phyloP scores from a whole-genome alignment of 2,113 vertebrate species.

The Nothocercus nigrocapillus region DNA sequence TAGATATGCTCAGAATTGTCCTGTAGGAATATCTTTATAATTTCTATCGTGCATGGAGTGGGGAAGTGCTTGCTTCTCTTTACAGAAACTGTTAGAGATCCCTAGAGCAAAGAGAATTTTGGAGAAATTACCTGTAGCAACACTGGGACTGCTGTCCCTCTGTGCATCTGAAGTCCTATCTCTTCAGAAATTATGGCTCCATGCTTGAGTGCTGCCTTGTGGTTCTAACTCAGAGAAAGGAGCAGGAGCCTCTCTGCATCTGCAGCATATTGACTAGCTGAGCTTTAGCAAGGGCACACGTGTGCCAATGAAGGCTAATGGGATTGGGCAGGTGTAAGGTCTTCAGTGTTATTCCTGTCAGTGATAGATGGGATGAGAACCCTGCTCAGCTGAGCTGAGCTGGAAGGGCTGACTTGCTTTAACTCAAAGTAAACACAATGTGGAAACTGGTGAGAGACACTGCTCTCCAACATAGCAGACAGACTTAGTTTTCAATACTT shows the following conservation, averaged over 20 bases:
- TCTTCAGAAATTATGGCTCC: not conserved
- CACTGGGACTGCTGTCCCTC: not conserved
- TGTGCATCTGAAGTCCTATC: not conserved
- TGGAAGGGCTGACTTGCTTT: not conserved
- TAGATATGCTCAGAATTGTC: not conserved
- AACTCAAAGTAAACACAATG: not conserved
- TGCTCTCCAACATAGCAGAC: not conserved
- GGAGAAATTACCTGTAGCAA: not conserved
- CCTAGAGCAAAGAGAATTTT: not conserved
- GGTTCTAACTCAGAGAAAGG: not conserved
- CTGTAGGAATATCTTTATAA: not conserved
- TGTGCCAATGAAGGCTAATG: conserved; percentile 37
- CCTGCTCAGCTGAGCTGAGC: not conserved
- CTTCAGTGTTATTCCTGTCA: conserved; percentile 20
- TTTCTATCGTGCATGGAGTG: not conserved
- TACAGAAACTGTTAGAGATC: not conserved
- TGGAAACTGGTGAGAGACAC: not conserved
- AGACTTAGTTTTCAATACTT: not conserved
- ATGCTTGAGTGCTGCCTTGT: accelerated
- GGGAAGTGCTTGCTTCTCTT: not conserved
- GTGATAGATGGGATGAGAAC: not conserved
- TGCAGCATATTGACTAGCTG: conserved; percentile 9
- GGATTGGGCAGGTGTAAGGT: conserved; percentile 22
- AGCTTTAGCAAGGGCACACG: not conserved
- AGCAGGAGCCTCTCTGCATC: not conserved